A percentile compares a stretch with the other conserved stretches of the same genome.
These are phyloP conservation scores for Lethrus apterus DNA, from an alignment of 1,140 invertebrate species.

Conservation along the genomic window DNA sequence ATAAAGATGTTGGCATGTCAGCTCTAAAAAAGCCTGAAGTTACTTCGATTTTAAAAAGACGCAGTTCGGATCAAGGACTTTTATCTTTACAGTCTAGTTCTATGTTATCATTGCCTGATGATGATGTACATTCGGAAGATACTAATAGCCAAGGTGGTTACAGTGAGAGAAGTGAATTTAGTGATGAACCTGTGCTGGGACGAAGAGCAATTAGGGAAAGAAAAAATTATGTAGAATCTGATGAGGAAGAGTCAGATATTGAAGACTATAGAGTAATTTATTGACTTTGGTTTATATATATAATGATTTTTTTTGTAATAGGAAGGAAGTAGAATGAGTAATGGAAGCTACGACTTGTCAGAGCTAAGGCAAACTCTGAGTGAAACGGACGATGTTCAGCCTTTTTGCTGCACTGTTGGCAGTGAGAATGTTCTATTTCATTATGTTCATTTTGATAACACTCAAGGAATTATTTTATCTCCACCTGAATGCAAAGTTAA, in stretches of 20 bases:
- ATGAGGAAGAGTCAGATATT: conserved; percentile 49
- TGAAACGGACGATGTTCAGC: conserved; percentile 59
- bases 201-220: conserved; percentile 54
- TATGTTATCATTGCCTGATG: conserved; percentile 26
- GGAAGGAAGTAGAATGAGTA: conserved; percentile 57
- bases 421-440: conserved; percentile 60
- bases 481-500: conserved; percentile 47
- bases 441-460: conserved; percentile 58
- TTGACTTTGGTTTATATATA: conserved; percentile 2
- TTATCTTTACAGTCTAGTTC: conserved; percentile 18
- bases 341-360: conserved; percentile 54
- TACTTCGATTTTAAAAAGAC: conserved; percentile 50
- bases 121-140: conserved; percentile 45
- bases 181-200: conserved; percentile 57
- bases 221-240: conserved; percentile 40
- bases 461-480: conserved; percentile 57
- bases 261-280: conserved; percentile 45
- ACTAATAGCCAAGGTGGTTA: conserved; percentile 47
- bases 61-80: conserved; percentile 48
- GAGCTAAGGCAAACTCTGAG: conserved; percentile 64
- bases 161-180: conserved; percentile 52
- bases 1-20: neutral
- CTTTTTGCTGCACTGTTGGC: conserved; percentile 54
- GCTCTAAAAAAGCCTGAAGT: conserved; percentile 40
- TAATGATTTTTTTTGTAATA: conserved; percentile 22